These are phyloP conservation scores for Odobenus rosmarus DNA, from an alignment of 2,113 vertebrate genomes.

Conservation along the genomic window DNA sequence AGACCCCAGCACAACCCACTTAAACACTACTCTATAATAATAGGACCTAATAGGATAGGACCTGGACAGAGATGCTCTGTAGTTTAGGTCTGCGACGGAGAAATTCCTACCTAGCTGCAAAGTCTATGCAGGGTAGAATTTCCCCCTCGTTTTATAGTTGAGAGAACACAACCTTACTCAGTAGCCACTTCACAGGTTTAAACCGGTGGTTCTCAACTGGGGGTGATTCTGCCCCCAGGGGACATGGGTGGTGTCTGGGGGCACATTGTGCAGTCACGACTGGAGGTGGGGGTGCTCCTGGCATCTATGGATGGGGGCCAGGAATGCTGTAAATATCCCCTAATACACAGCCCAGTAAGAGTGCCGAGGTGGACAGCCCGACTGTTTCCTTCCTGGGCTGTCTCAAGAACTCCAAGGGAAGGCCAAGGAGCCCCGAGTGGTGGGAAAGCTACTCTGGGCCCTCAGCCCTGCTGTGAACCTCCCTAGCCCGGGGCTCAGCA, in stretches of 20 bases:
- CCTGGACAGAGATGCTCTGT: fast-evolving
- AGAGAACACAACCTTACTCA: no score
- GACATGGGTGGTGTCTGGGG: background rate
- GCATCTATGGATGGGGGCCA: background rate
- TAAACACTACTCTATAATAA: fast-evolving
- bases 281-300: background rate
- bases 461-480: fast-evolving
- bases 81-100: background rate
- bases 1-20: fast-evolving
- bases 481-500: fast-evolving
- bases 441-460: fast-evolving
- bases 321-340: fast-evolving
- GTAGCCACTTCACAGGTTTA: background rate
- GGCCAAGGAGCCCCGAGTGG: background rate
- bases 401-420: background rate
- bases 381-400: no score
- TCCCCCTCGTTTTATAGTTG: background rate
- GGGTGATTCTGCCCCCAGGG: background rate
- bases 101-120: background rate
- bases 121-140: background rate
- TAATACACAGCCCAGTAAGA: fast-evolving
- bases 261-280: background rate
- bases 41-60: background rate
- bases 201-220: background rate
- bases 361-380: fast-evolving